Base-by-base conservation (phyloP, 2,888 invertebrate species). In the Philereme transversata region DNA sequence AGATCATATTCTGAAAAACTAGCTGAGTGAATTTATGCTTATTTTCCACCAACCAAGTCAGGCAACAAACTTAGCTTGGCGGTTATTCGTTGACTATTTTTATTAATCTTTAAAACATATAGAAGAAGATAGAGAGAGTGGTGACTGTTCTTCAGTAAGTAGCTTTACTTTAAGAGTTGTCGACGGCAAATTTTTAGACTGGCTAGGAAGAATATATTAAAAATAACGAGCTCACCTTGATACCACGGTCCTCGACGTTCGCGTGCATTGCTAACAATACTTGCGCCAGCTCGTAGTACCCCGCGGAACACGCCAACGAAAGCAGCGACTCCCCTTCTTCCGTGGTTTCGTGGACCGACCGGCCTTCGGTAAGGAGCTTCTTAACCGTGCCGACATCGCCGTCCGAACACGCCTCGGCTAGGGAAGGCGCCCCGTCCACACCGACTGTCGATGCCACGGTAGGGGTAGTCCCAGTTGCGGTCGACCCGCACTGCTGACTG, bases 261-360 rank as follows among this genome's bases (percentile, higher is more conserved):
- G 99, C 98, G 86, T 98, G 97, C 98, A 99, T 99, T 56, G 98
- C 98, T 78, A 99, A 92, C 78, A 99, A 93, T 79, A 99, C 98
- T 95, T 99, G 98, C 74, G 98, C 99, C 73, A 99, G 94, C 91
- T 99, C 99, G 93, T 97, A 99, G 93, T 99, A 99, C 52, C 99
- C 99, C 66, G 99, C 98, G 66, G 98, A 98, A 90, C 99, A 99
- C 65, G 99, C 99, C 77, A 99, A 95, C 57, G 98, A 98, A 67
- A 99, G 94, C 68, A 99, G 93, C 79, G 98, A 98, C 90, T 99
- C 99, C 71, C 99, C 99, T 88, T 99, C 99, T 89, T 99, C 99
- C 64, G 98, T 98, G 69, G 98, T 98, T 93, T 99, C 99, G 93
- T 98, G 97, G 65, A 98, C 97, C 79, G 97, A 97, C 62, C 97